Evolutionary conservation across 1,140 invertebrate species (phyloP).

Genomic region (Polypedilum vanderplanki): DNA sequence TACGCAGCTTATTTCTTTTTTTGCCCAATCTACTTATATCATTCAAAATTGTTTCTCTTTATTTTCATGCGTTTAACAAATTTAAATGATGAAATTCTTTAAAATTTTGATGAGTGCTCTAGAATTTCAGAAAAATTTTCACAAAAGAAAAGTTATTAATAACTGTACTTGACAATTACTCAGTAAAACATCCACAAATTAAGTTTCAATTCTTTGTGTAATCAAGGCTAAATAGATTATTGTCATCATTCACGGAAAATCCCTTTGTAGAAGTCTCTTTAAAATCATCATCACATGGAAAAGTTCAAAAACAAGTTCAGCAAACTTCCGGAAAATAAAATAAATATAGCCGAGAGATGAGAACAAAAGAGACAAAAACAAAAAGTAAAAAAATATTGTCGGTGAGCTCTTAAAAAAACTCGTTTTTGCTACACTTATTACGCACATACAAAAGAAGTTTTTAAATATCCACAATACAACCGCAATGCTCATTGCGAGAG

Average conservation of each 20-base stretch:
- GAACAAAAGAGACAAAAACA: constrained; percentile 26
- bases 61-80: too few species aligned
- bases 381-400: neutral
- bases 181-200: neutral
- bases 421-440: neutral
- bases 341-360: neutral
- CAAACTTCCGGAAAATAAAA: constrained; percentile 24
- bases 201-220: constrained; percentile 2
- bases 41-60: too few species aligned
- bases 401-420: neutral
- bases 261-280: neutral
- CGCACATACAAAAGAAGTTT: neutral
- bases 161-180: too few species aligned
- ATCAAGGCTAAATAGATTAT: neutral
- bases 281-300: neutral
- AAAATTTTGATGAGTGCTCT: too few species aligned
- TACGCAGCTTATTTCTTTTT: too few species aligned
- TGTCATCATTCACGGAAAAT: neutral
- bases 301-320: neutral
- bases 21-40: too few species aligned
- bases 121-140: too few species aligned
- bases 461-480: neutral
- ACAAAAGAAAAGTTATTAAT: too few species aligned
- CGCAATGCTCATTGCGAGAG: neutral
- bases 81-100: too few species aligned